Evolutionary conservation across 2,113 vertebrate species (phyloP).

Genomic region (Pseudorectes ferrugineus): DNA sequence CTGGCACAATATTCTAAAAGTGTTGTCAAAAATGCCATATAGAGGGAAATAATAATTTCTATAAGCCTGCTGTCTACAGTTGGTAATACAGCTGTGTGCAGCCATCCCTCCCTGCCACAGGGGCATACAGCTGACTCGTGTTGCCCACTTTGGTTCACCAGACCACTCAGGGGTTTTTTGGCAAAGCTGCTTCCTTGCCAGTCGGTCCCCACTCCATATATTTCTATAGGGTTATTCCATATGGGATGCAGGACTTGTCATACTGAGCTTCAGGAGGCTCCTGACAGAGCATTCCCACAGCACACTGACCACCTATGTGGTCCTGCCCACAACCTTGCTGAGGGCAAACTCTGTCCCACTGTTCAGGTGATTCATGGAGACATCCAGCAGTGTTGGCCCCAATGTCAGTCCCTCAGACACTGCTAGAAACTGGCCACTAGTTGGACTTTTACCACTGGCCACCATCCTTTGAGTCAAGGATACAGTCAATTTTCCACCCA

Average conservation of each 20-base stretch:
- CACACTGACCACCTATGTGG: accelerated
- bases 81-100: background rate
- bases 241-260: background rate
- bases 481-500: background rate
- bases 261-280: background rate
- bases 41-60: background rate
- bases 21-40: background rate
- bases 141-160: background rate
- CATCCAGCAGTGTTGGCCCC: background rate
- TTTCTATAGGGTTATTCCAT: background rate
- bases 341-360: background rate
- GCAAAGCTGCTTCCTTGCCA: background rate
- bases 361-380: background rate
- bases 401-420: background rate
- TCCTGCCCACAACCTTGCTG: background rate
- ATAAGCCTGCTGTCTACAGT: background rate
- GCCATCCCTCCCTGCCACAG: background rate
- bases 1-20: background rate
- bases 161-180: background rate
- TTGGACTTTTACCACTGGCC: background rate
- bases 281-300: background rate
- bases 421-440: background rate
- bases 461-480: background rate
- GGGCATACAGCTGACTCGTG: background rate
- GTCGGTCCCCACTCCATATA: accelerated